Conservation (phyloP, 1,140 invertebrate species). For the Dreissena rostriformis region DNA sequence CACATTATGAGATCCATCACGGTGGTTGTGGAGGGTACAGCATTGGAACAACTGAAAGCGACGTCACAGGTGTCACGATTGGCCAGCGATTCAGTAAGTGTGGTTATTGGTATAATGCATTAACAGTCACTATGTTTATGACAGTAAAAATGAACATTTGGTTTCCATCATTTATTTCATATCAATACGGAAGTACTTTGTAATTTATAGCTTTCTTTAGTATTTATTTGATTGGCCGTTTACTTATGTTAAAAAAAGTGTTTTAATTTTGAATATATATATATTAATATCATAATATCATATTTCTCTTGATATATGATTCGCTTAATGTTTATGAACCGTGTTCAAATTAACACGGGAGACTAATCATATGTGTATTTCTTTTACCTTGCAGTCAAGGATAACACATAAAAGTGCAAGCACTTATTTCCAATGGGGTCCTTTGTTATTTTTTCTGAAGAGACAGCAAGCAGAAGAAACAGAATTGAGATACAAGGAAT, state of each 20-base stretch:
- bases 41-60: not conserved
- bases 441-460: no score
- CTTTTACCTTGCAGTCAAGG: no score
- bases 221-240: not conserved
- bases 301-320: no score
- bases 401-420: no score
- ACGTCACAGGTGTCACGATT: not conserved
- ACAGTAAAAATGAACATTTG: not conserved
- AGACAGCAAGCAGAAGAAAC: no score
- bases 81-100: not conserved
- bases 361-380: no score
- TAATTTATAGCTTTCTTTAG: not conserved
- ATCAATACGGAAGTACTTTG: not conserved
- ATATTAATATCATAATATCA: not conserved
- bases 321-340: no score
- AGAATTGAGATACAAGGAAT: no score
- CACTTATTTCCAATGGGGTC: no score
- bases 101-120: conserved; percentile 7
- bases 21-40: conserved; percentile 37
- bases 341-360: no score
- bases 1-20: conserved; percentile 14
- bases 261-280: not conserved
- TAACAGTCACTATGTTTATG: not conserved
- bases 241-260: not conserved
- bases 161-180: not conserved